Percentiles rank a stretch among this genome's conserved stretches.
Conservation (phyloP, 2,888 invertebrate genomes). For the Venusia cambrica region DNA sequence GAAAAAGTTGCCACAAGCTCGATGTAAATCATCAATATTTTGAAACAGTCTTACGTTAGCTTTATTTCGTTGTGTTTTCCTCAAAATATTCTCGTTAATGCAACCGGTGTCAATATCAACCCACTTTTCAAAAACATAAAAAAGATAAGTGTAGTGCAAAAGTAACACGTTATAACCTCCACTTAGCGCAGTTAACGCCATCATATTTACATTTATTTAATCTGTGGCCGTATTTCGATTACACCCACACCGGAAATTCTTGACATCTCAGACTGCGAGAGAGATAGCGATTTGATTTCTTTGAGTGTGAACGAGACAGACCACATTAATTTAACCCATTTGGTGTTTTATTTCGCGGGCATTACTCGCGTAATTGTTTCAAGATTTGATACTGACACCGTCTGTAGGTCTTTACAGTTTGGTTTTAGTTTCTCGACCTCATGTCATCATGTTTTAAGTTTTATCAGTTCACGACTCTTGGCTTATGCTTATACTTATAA, state of each 20-base stretch:
- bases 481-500: too few species aligned
- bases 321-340: slow-evolving; percentile 21
- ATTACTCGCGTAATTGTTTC: slow-evolving; percentile 20
- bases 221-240: slow-evolving; percentile 27
- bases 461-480: too few species aligned
- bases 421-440: too few species aligned
- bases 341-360: slow-evolving; percentile 20
- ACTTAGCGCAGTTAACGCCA: slow-evolving; percentile 31
- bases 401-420: slow-evolving; percentile 2
- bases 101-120: slow-evolving; percentile 6
- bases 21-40: too few species aligned
- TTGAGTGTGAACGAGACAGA: slow-evolving; percentile 26
- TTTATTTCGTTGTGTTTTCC: too few species aligned
- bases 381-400: slow-evolving; percentile 23
- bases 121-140: slow-evolving; percentile 10
- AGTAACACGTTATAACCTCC: slow-evolving; percentile 33
- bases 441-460: too few species aligned
- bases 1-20: too few species aligned
- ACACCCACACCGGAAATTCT: slow-evolving; percentile 52
- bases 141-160: slow-evolving; percentile 21
- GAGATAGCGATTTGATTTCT: slow-evolving; percentile 27
- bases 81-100: background rate
- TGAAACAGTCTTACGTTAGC: too few species aligned
- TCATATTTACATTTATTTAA: slow-evolving; percentile 16
- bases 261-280: slow-evolving; percentile 35